Percentiles rank a stretch among this genome's conserved stretches.
Conservation (phyloP, 2,888 invertebrate genomes). For the Pocota personata region DNA sequence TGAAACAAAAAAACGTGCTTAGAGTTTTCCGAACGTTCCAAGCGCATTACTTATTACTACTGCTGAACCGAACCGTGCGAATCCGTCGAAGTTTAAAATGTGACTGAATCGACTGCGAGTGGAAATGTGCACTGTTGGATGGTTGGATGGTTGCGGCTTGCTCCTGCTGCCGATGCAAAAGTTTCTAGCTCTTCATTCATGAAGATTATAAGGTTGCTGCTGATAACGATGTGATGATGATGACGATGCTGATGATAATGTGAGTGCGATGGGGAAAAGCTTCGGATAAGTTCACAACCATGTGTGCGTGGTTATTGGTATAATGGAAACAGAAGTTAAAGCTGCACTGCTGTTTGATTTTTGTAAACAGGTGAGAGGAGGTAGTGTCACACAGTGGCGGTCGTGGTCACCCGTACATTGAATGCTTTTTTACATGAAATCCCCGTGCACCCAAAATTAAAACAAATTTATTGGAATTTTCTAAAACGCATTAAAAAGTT, state of each 20-base stretch:
- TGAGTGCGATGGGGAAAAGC: slow-evolving; percentile 15
- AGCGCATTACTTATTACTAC: not conserved
- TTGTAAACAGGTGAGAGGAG: not conserved
- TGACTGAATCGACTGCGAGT: slow-evolving; percentile 56
- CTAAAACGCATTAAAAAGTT: too few relatives aligned
- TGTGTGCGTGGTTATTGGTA: not conserved
- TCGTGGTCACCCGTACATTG: too few relatives aligned
- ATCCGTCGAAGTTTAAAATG: slow-evolving; percentile 66
- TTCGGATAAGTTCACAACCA: slow-evolving; percentile 26
- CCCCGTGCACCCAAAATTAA: too few relatives aligned
- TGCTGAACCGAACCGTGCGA: slow-evolving; percentile 59
- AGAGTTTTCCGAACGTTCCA: slow-evolving; percentile 1
- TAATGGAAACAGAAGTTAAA: not conserved
- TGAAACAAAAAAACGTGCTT: slow-evolving; percentile 1
- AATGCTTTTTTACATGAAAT: too few relatives aligned
- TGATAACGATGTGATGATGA: not conserved
- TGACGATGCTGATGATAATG: slow-evolving; percentile 8
- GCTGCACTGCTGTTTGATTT: too few relatives aligned
- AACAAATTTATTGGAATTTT: too few relatives aligned
- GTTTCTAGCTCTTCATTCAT: slow-evolving; percentile 61
- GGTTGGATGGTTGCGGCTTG: slow-evolving; percentile 12
- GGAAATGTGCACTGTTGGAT: slow-evolving; percentile 51
- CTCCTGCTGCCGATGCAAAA: slow-evolving; percentile 46
- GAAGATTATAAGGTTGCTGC: slow-evolving; percentile 46
- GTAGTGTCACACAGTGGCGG: not conserved